Evolutionary conservation across 2,797 vertebrate genomes (phyloP).

Genomic region (Eleutherodactylus coqui): DNA sequence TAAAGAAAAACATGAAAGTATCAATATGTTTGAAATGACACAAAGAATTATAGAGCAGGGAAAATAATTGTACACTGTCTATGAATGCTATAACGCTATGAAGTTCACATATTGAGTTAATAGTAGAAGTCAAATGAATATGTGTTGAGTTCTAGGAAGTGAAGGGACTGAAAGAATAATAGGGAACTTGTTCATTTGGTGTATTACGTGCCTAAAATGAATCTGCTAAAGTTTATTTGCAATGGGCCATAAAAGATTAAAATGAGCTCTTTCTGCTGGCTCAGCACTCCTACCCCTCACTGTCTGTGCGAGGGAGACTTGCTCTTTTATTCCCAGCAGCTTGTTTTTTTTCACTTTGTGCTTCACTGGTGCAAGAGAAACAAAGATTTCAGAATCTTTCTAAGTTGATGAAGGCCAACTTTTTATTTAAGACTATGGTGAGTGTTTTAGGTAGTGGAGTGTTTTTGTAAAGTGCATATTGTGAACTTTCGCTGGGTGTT

Average conservation of each 20-base stretch:
- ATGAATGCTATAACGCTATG: background rate
- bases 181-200: slow-evolving; percentile 52
- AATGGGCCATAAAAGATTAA: slow-evolving; percentile 59
- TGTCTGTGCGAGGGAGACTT: slow-evolving; percentile 32
- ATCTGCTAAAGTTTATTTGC: slow-evolving; percentile 57
- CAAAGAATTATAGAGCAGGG: too few relatives aligned
- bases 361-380: slow-evolving; percentile 27
- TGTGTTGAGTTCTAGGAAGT: slow-evolving; percentile 19
- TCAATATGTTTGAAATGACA: background rate
- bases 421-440: background rate
- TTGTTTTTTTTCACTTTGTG: slow-evolving; percentile 28
- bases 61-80: background rate
- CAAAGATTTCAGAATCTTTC: slow-evolving; percentile 22
- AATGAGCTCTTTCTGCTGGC: slow-evolving; percentile 56
- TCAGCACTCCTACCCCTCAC: slow-evolving; percentile 45
- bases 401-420: background rate
- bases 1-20: background rate
- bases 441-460: background rate
- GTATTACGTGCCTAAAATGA: slow-evolving; percentile 54
- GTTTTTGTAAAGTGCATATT: background rate
- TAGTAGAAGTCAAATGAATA: slow-evolving; percentile 7
- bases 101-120: slow-evolving; percentile 9
- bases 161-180: slow-evolving; percentile 40
- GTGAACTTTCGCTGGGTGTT: slow-evolving; percentile 29
- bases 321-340: slow-evolving; percentile 27